phyloP scores from a whole-genome alignment of 35 echinoderm and acorn worm species.

The Lytechinus pictus region DNA sequence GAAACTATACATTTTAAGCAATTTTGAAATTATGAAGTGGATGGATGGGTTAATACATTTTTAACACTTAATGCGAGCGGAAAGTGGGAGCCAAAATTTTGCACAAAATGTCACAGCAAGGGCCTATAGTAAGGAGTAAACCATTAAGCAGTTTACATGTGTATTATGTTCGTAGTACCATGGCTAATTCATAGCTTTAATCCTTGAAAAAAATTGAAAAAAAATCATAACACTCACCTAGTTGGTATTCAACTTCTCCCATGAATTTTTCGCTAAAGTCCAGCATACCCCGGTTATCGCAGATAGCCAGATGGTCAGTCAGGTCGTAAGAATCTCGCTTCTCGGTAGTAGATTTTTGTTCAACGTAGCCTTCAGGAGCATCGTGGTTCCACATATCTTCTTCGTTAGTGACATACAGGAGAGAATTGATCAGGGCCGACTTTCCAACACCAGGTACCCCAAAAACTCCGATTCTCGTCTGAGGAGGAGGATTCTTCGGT shows the following conservation, averaged over 20 bases:
- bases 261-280: background rate
- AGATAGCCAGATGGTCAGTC: background rate
- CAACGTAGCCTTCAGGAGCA: background rate
- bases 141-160: no score
- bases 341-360: background rate
- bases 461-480: background rate
- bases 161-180: no score
- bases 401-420: background rate
- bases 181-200: no score
- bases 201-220: no score
- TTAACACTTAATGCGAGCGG: no score
- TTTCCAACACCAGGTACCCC: slow-evolving; percentile 23
- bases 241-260: slow-evolving; percentile 10
- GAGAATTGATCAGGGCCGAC: slow-evolving; percentile 41
- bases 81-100: no score
- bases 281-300: background rate
- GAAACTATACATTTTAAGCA: no score
- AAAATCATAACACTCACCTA: no score
- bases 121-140: no score
- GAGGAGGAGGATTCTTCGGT: background rate
- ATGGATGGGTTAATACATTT: no score
- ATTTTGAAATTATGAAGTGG: no score
- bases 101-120: no score
- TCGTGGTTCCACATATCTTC: background rate
- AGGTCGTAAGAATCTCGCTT: background rate